Conservation (phyloP, 1,140 invertebrate genomes). For the Lepeophtheirus salmonis region DNA sequence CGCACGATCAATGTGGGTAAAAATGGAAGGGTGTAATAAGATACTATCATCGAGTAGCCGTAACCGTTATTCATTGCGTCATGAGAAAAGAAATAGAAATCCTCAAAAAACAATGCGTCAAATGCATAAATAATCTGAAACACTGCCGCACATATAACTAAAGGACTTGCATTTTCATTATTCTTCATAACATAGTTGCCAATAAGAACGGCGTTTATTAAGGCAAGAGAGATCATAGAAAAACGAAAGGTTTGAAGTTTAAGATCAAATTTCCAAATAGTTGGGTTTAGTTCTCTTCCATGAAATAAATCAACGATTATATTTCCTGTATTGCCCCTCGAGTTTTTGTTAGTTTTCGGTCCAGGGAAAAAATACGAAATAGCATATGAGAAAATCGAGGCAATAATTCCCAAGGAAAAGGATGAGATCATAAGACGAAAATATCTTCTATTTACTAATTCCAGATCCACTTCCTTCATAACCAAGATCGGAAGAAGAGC, state of each 20-base stretch:
- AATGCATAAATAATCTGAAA: conserved; percentile 15
- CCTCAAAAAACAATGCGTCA: conserved; percentile 17
- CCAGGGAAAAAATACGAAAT: neutral
- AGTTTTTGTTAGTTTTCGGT: conserved; percentile 3
- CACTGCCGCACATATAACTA: conserved; percentile 5
- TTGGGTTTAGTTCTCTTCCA: conserved; percentile 15
- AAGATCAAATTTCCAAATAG: neutral
- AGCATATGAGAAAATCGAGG: neutral
- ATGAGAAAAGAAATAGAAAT: conserved; percentile 13
- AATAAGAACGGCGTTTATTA: conserved; percentile 11
- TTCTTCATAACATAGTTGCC: neutral
- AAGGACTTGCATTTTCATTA: neutral
- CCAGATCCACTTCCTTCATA: conserved; percentile 2
- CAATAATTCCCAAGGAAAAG: neutral
- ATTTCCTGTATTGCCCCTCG: conserved; percentile 15
- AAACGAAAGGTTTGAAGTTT: conserved; percentile 16
- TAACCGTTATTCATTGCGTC: conserved; percentile 17
- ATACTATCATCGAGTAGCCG: conserved; percentile 9
- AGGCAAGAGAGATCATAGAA: conserved; percentile 10
- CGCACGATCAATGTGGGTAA: conserved; percentile 12
- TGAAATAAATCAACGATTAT: conserved; percentile 14
- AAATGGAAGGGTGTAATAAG: conserved; percentile 15
- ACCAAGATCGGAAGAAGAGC: conserved; percentile 10
- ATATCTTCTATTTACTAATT: conserved; percentile 11
- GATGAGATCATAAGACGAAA: conserved; percentile 12